phyloP scores from a whole-genome alignment of 2,113 vertebrate species.

The Callionymus lyra region DNA sequence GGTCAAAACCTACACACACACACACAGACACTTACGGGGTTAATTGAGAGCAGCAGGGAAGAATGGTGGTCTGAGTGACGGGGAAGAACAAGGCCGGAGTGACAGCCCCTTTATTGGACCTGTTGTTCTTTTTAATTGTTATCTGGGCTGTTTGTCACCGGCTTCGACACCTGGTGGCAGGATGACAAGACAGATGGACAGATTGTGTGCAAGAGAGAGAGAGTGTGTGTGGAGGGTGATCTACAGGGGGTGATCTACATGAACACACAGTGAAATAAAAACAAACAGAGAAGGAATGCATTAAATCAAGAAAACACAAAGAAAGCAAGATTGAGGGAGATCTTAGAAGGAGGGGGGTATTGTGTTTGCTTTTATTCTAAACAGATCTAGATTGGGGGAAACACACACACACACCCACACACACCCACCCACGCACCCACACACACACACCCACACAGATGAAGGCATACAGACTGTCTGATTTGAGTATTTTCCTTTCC shows the following conservation, averaged over 20 bases:
- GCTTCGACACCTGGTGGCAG: conserved; percentile 22
- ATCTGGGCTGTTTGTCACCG: conserved; percentile 31
- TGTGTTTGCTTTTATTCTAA: neutral
- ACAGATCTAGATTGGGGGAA: no score
- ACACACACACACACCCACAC: no score
- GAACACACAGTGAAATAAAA: conserved; percentile 55
- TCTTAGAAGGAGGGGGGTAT: conserved; percentile 14
- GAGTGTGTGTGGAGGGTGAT: conserved; percentile 3
- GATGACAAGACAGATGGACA: conserved; percentile 27
- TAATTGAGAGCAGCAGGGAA: conserved; percentile 51
- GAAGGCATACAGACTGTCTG: conserved; percentile 24
- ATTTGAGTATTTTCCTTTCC: conserved; percentile 34
- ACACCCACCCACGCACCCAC: no score
- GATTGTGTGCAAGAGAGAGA: neutral
- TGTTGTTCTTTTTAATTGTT: conserved; percentile 59
- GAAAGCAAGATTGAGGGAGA: conserved; percentile 16
- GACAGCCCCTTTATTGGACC: conserved; percentile 15
- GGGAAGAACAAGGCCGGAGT: conserved; percentile 2
- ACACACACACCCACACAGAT: no score
- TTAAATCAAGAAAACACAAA: conserved; percentile 48
- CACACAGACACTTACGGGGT: conserved; percentile 25
- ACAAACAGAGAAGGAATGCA: conserved; percentile 56
- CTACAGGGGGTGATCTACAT: conserved; percentile 54
- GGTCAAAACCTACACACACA: conserved; percentile 8
- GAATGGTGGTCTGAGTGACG: conserved; percentile 22